Evolutionary conservation across 2,888 invertebrate species (phyloP).

Genomic region (Lasioglossum calceatum): DNA sequence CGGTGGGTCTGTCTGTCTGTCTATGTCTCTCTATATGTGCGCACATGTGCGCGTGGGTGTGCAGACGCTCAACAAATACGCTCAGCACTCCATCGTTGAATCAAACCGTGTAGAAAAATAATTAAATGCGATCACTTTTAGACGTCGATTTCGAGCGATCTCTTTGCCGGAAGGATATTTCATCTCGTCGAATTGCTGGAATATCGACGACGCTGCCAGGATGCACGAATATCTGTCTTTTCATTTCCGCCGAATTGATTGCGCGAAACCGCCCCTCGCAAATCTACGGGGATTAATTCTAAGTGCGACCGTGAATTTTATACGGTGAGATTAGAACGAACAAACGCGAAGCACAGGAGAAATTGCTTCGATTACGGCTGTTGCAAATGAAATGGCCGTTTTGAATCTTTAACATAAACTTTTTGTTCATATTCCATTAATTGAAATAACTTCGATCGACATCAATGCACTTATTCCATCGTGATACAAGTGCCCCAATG

Average conservation of each 20-base stretch:
- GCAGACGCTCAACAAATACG: slow-evolving; percentile 42
- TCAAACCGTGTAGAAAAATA: slow-evolving; percentile 34
- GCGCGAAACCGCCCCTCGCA: neutral
- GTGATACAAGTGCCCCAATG: too few relatives aligned
- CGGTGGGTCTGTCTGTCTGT: neutral
- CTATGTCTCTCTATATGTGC: too few relatives aligned
- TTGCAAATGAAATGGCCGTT: too few relatives aligned
- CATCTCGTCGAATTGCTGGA: neutral
- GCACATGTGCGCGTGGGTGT: neutral
- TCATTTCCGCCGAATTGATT: slow-evolving; percentile 1
- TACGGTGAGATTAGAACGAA: neutral
- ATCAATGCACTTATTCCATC: too few relatives aligned
- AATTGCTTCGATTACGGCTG: too few relatives aligned
- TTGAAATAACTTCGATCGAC: too few relatives aligned
- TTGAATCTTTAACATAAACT: too few relatives aligned
- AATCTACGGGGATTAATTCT: too few relatives aligned
- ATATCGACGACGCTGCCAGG: neutral
- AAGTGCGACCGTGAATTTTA: too few relatives aligned
- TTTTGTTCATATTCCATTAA: too few relatives aligned
- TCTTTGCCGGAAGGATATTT: neutral
- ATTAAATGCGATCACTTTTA: slow-evolving; percentile 42
- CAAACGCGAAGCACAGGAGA: too few relatives aligned
- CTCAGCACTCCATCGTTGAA: slow-evolving; percentile 27
- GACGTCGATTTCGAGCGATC: slow-evolving; percentile 10
- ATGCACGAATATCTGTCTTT: neutral